Conservation (phyloP, 2,888 invertebrate species). For the Andrena hattorfiana region DNA sequence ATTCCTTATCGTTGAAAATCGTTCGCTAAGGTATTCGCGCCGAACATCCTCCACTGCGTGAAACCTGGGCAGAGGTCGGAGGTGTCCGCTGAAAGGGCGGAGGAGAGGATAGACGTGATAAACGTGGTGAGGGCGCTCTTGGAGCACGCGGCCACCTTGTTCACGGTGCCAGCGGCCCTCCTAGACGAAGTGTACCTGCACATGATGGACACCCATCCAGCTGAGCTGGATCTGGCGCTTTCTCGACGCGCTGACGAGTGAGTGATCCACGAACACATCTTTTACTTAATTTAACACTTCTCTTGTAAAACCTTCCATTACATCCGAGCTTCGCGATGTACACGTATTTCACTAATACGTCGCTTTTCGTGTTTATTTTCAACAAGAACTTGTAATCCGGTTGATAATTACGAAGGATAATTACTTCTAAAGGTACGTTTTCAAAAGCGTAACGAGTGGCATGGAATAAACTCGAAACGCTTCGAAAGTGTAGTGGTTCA, state of each 20-base stretch:
- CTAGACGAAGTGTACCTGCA: conserved; percentile 95
- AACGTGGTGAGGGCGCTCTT: conserved; percentile 94
- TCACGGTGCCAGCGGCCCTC: conserved; percentile 92
- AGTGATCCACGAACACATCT: conserved; percentile 67
- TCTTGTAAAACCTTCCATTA: neutral
- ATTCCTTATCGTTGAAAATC: neutral
- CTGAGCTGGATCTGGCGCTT: conserved; percentile 89
- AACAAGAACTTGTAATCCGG: too few relatives aligned
- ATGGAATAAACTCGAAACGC: too few relatives aligned
- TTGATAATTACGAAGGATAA: too few relatives aligned
- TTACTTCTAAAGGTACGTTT: too few relatives aligned
- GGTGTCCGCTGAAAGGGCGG: conserved; percentile 89
- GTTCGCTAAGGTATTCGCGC: conserved; percentile 90
- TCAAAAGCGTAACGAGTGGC: too few relatives aligned
- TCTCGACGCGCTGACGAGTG: conserved; percentile 85
- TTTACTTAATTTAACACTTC: neutral
- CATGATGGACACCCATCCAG: conserved; percentile 94
- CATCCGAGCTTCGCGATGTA: neutral
- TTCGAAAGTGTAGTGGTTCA: too few relatives aligned
- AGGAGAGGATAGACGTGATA: conserved; percentile 95
- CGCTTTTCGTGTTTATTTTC: too few relatives aligned
- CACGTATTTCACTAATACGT: too few relatives aligned
- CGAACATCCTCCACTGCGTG: conserved; percentile 94
- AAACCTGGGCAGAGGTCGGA: conserved; percentile 87
- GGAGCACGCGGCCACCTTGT: conserved; percentile 90